Percentiles rank a stretch among this genome's conserved stretches.
Evolutionary conservation across 2,113 vertebrate species (phyloP).

Genomic region (Dendrocopos noguchii): DNA sequence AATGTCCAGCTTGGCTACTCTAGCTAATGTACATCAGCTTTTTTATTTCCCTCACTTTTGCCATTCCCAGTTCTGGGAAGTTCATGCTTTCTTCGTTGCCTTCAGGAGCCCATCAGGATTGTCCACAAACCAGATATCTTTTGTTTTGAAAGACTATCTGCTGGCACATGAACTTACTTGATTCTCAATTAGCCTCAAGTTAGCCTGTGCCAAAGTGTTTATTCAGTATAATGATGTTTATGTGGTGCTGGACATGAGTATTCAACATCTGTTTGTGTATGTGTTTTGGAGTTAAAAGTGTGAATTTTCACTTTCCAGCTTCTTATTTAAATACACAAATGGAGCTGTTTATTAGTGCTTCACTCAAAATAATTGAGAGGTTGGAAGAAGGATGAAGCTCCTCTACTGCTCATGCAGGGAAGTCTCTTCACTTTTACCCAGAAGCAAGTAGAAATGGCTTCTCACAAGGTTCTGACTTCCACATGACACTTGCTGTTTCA

Average conservation of each 20-base stretch:
- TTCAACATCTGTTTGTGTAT: neutral
- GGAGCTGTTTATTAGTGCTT: neutral
- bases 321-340: neutral
- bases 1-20: neutral
- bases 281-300: neutral
- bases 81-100: neutral
- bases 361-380: neutral
- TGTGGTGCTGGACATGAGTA: neutral
- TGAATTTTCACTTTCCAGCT: neutral
- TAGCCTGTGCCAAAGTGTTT: neutral
- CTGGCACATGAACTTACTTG: neutral
- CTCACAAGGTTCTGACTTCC: neutral
- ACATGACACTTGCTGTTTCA: neutral
- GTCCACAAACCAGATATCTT: constrained; percentile 21
- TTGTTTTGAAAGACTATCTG: constrained; percentile 1
- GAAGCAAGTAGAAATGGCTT: neutral
- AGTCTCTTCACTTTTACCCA: neutral
- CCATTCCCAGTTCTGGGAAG: neutral
- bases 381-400: neutral
- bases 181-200: neutral
- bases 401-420: neutral
- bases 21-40: neutral
- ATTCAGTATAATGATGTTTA: neutral
- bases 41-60: neutral
- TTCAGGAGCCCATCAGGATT: neutral